A percentile compares a stretch with the other conserved stretches of the same genome.
Evolutionary conservation across 2,797 vertebrate species (phyloP).

Genomic region (Propithecus perrieri): DNA sequence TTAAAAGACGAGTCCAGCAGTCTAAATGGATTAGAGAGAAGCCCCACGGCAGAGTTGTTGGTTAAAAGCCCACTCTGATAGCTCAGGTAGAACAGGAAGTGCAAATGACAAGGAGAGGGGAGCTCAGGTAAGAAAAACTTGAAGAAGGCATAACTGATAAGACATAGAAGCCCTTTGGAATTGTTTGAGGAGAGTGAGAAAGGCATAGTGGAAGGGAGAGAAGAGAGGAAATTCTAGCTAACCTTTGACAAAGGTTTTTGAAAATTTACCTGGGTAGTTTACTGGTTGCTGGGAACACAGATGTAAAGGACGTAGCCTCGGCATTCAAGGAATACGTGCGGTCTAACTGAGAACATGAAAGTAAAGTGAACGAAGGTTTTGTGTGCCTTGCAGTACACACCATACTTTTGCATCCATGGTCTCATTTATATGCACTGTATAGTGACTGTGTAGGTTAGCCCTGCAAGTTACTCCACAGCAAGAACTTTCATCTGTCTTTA

Average conservation of each 20-base stretch:
- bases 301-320: not conserved
- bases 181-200: not conserved
- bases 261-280: not conserved
- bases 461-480: not conserved
- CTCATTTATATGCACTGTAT: not conserved
- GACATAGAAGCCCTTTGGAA: not conserved
- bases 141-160: not conserved
- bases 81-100: not conserved
- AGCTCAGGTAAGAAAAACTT: not conserved
- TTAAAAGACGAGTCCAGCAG: not conserved
- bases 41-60: too few species aligned
- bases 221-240: not conserved
- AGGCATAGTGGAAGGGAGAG: not conserved
- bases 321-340: not conserved
- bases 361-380: not conserved
- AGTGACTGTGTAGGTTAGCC: not conserved
- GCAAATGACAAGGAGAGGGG: not conserved
- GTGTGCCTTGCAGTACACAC: accelerated
- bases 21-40: not conserved
- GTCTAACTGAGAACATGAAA: not conserved
- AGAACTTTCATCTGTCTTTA: not conserved
- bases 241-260: not conserved
- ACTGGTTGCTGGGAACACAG: not conserved
- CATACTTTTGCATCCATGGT: accelerated
- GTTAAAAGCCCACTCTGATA: not conserved